phyloP scores from a whole-genome alignment of 35 echinoderm and acorn worm species.

The Acanthaster planci region DNA sequence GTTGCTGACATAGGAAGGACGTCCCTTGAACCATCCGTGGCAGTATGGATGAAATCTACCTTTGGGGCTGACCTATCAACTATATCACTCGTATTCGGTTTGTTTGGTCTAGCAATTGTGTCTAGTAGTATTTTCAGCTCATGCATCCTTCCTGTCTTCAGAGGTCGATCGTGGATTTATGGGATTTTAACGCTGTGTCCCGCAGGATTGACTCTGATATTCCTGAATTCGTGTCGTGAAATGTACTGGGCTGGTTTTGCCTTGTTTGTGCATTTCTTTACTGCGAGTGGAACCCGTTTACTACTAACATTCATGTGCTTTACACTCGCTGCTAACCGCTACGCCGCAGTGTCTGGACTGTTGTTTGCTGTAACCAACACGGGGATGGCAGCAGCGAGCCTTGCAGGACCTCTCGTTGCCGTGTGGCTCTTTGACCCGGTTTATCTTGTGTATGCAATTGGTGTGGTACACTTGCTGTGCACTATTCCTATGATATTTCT shows the following conservation, averaged over 20 bases:
- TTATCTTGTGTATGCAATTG: neutral
- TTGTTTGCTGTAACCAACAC: neutral
- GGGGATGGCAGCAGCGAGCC: neutral
- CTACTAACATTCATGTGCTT: neutral
- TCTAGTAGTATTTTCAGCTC: no score
- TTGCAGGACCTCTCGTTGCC: neutral
- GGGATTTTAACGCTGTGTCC: neutral
- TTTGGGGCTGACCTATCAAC: neutral
- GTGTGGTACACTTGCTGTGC: neutral
- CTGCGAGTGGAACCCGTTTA: neutral
- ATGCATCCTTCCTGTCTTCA: no score
- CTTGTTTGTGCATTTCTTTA: neutral
- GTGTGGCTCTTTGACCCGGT: neutral
- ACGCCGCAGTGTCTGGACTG: neutral
- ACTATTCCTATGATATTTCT: neutral
- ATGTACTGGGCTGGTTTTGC: neutral
- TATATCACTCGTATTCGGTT: neutral
- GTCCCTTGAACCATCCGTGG: neutral
- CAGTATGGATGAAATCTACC: neutral
- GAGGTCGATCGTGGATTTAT: neutral
- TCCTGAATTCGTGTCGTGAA: neutral
- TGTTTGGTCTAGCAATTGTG: neutral
- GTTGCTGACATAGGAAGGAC: neutral
- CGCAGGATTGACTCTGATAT: neutral
- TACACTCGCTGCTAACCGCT: neutral